Evolutionary conservation across 2,113 vertebrate genomes (phyloP).

Genomic region (Lasiurus borealis): DNA sequence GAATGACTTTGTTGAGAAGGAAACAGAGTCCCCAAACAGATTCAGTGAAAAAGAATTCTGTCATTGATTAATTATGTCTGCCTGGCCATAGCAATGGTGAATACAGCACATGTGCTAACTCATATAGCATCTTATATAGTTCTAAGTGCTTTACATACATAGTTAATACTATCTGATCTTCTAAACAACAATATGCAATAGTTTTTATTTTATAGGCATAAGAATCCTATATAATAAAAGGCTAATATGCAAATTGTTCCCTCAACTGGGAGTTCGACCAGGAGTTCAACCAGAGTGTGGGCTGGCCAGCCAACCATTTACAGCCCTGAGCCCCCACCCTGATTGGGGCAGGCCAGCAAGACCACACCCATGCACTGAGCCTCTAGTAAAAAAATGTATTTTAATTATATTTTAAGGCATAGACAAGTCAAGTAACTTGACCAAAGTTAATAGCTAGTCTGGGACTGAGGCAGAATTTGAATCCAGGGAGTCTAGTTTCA

Average conservation of each 20-base stretch:
- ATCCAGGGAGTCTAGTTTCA: background rate
- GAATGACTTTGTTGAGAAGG: background rate
- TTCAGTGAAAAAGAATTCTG: background rate
- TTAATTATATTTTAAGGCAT: background rate
- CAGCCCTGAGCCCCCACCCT: too few relatives aligned
- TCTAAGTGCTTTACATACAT: background rate
- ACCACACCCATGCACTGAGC: too few relatives aligned
- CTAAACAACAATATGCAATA: background rate
- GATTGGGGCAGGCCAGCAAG: too few relatives aligned
- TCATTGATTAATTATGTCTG: slow-evolving; percentile 21
- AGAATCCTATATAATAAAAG: background rate
- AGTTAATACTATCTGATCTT: background rate
- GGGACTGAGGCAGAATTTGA: background rate
- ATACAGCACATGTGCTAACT: background rate
- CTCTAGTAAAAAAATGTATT: background rate
- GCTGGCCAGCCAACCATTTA: too few relatives aligned
- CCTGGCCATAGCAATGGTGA: background rate
- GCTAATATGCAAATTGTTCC: too few relatives aligned
- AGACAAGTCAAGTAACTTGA: background rate
- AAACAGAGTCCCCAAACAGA: background rate
- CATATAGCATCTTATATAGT: background rate
- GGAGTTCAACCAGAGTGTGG: too few relatives aligned
- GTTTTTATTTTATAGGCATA: slow-evolving; percentile 2
- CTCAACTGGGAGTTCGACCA: too few relatives aligned
- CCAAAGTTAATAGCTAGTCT: background rate